These are phyloP conservation scores for Chinchilla lanigera DNA, from an alignment of 2,113 vertebrate species.

Conservation along the genomic window DNA sequence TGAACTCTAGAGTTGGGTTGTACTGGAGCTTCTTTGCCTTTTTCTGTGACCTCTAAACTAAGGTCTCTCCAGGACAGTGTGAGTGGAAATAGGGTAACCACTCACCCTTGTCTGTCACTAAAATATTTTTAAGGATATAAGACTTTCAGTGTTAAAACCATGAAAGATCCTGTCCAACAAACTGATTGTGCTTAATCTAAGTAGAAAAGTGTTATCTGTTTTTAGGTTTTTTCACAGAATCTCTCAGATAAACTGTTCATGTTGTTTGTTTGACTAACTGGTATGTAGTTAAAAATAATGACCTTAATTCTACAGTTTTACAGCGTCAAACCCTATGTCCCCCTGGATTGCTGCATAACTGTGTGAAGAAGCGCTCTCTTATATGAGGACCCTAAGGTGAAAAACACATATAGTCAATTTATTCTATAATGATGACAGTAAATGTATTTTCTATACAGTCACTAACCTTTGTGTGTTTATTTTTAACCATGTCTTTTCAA, in stretches of 20 bases:
- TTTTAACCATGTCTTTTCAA: background rate
- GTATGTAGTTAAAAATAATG: background rate
- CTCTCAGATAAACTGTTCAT: background rate
- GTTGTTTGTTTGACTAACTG: background rate
- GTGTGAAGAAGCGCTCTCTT: background rate
- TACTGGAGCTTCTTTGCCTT: background rate
- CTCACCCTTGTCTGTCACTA: background rate
- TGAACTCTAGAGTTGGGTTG: background rate
- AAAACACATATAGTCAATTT: background rate
- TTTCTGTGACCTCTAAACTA: background rate
- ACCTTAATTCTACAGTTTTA: background rate
- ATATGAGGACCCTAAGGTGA: background rate
- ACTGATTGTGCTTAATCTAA: background rate
- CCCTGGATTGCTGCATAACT: rapidly evolving
- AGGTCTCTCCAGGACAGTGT: background rate
- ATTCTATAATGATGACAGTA: background rate
- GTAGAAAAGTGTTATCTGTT: background rate
- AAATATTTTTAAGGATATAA: background rate
- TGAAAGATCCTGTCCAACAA: rapidly evolving
- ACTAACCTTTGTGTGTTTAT: background rate
- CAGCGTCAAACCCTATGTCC: background rate
- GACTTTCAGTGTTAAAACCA: background rate
- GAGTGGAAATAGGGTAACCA: background rate
- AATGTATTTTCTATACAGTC: background rate
- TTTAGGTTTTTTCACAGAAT: background rate